Evolutionary conservation across 2,797 vertebrate genomes (phyloP), one percentile per base, ranked within the genome.

Genomic region (Notoglanidium macrostoma): DNA sequence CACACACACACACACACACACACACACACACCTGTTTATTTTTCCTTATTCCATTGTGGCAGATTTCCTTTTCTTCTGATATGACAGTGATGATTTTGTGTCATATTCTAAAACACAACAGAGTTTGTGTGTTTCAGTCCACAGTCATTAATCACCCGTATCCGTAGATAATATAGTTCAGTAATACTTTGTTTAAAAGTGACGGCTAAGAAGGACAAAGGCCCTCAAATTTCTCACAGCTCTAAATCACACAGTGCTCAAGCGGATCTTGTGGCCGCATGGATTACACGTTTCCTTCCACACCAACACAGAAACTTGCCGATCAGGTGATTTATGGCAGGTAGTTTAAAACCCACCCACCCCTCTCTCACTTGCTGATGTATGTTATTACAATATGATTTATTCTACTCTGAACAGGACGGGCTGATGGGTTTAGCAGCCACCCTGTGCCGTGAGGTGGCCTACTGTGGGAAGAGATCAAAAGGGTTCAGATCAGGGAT

Each of bases 381-480:
- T 92, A 88, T 93, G 91, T 92, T 93, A 93, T 94, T 92, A 93
- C 88, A 91, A 88, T 84, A 77, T 92, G 91, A 94, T 94, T 94
- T 92, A 94, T 92, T 88, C 59, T 91, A 35, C 86, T 86, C 63
- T 46, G 49, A 85, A 86, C 83, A 81, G 83, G 67, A 70, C 44
- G 83, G 55, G 81, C 89, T 93, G 91, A 94, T 93, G 87, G 86
- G 87, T 94, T 94, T 92, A 90, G 80, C 93, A 94, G 93, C 26
- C 86, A 6, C 61, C 73, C 54, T 87, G 76, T 73, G 83, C n/a
- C 40, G 57, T 35, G 74, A 85, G 74, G 44, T 72, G 73, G 86
- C 79, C 87, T 87, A 82, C 29, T 83, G 77, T 70, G 70, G 68
- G 83, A 89, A 68, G 78, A 89, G 51, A 77, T 59, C 46, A 82